Evolutionary conservation across 2,797 vertebrate species (phyloP).

Genomic region (Pteronotus mesoamericanus): DNA sequence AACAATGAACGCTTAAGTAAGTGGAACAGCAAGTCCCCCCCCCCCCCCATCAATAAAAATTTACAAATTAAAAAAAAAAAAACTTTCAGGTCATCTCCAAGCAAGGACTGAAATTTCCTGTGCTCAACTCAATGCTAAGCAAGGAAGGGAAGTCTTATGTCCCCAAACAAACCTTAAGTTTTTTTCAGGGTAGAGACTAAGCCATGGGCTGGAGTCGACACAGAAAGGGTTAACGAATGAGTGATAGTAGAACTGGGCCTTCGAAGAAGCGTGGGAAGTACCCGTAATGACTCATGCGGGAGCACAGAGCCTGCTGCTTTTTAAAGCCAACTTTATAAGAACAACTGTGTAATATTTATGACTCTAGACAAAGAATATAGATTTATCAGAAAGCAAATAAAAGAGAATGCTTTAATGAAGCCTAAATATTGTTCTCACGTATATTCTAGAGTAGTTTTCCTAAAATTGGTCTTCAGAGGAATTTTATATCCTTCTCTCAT

Average conservation of each 20-base stretch:
- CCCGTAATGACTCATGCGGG: background rate
- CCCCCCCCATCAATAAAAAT: too few species aligned
- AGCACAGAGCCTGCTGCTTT: background rate
- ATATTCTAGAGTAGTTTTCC: background rate
- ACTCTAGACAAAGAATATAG: background rate
- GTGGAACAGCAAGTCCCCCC: too few species aligned
- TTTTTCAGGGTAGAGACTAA: background rate
- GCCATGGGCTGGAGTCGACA: background rate
- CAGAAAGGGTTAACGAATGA: background rate
- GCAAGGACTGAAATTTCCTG: background rate
- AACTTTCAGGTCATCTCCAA: background rate
- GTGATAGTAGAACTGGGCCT: background rate
- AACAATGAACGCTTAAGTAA: too few species aligned
- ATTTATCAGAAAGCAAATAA: background rate
- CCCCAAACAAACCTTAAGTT: background rate
- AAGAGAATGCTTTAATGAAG: background rate
- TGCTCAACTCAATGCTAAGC: background rate
- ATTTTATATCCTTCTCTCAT: background rate
- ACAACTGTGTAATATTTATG: background rate
- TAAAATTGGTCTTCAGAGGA: constrained; percentile 22
- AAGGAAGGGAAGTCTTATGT: background rate
- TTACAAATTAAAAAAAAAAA: too few species aligned
- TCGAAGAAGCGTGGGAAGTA: background rate
- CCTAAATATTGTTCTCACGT: background rate
- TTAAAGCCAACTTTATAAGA: background rate